phyloP scores from a whole-genome alignment of 2,113 vertebrate species.

The Burhinus oedicnemus region DNA sequence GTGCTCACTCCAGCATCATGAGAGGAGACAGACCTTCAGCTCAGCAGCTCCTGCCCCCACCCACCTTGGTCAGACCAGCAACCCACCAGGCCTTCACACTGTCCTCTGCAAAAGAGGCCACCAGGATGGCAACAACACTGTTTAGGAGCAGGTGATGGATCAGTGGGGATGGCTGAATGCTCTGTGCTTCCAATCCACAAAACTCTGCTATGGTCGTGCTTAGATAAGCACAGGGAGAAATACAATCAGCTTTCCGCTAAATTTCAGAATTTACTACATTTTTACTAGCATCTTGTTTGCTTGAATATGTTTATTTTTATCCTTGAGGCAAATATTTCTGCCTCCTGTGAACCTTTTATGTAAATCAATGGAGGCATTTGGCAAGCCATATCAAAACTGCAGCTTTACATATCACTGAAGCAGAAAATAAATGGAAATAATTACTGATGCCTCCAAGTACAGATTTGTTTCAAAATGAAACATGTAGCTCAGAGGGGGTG shows the following conservation, averaged over 20 bases:
- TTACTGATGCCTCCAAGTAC: constrained; percentile 34
- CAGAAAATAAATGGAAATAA: constrained; percentile 56
- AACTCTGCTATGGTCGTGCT: background rate
- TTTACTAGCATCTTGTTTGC: constrained; percentile 20
- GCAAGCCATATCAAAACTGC: constrained; percentile 46
- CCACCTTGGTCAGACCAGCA: fast-evolving
- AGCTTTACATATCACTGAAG: constrained; percentile 53
- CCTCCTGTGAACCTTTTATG: constrained; percentile 39
- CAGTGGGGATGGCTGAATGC: background rate
- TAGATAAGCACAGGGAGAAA: background rate
- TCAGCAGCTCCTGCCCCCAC: background rate
- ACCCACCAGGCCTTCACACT: background rate
- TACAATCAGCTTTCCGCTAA: background rate
- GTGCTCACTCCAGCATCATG: fast-evolving
- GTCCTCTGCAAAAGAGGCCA: background rate
- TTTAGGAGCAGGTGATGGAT: background rate
- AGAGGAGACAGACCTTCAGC: background rate
- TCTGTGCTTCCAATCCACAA: background rate
- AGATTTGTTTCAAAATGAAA: constrained; percentile 31
- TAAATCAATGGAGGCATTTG: constrained; percentile 48
- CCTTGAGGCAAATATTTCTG: constrained; percentile 57
- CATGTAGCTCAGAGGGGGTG: background rate
- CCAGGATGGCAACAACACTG: background rate
- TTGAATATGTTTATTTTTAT: constrained; percentile 59
- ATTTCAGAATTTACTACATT: background rate